Conservation (phyloP, 2,113 vertebrate species). For the Dicerorhinus sumatrensis region DNA sequence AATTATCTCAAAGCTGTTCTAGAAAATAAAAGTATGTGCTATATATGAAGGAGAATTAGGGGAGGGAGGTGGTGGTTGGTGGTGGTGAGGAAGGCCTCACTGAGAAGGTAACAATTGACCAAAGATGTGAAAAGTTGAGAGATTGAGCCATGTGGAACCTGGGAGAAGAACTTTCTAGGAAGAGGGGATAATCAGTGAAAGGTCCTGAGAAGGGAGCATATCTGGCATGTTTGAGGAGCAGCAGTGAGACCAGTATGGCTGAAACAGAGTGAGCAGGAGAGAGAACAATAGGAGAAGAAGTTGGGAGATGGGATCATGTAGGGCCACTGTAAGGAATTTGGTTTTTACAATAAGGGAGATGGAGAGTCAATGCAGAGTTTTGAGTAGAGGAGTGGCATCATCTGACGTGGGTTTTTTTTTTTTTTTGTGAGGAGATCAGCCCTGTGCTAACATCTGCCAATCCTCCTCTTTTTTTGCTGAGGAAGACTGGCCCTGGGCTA, state of each 20-base stretch:
- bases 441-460: no score
- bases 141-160: neutral
- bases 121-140: neutral
- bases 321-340: neutral
- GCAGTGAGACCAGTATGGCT: neutral
- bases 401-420: neutral
- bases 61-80: neutral
- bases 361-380: neutral
- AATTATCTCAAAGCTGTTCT: neutral
- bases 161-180: neutral
- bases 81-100: neutral
- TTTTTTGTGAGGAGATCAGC: no score
- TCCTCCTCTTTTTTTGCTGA: no score
- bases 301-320: neutral
- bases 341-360: neutral
- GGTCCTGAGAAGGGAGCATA: neutral
- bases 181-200: neutral
- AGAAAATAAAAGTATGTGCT: constrained; percentile 18
- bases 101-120: neutral
- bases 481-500: no score
- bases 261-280: neutral
- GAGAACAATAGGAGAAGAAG: neutral
- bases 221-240: neutral
- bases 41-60: neutral
- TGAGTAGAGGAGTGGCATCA: neutral